Evolutionary conservation across 2,113 vertebrate species (phyloP).

Genomic region (Mugil cephalus): DNA sequence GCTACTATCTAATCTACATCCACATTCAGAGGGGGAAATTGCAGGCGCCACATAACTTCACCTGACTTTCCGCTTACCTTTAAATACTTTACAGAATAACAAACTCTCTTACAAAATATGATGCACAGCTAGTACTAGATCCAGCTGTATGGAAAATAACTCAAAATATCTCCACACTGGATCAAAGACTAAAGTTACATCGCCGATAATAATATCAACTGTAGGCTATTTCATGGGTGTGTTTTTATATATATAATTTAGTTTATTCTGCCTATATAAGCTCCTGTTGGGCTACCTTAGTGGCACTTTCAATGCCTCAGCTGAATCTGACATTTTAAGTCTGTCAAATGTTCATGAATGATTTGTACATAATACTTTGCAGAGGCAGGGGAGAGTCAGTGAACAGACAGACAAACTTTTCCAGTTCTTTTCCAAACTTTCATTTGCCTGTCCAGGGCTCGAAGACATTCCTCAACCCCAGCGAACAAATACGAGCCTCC

Average conservation of each 20-base stretch:
- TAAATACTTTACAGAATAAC: too few relatives aligned
- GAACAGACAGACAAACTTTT: conserved; percentile 48
- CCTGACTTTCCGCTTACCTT: background rate
- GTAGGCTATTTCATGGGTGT: too few relatives aligned
- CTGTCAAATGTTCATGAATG: too few relatives aligned
- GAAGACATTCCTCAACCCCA: conserved; percentile 75
- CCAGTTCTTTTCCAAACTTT: conserved; percentile 8
- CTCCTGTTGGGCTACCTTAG: background rate
- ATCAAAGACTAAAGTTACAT: too few relatives aligned
- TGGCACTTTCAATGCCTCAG: background rate
- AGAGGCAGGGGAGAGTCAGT: conserved; percentile 22
- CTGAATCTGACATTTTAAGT: too few relatives aligned
- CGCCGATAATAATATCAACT: too few relatives aligned
- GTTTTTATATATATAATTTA: too few relatives aligned
- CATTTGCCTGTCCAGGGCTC: conserved; percentile 50
- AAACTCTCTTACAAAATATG: background rate
- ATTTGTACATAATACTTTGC: too few relatives aligned
- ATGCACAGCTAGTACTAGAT: background rate
- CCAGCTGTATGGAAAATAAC: too few relatives aligned
- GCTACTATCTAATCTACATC: too few relatives aligned
- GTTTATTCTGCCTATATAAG: too few relatives aligned
- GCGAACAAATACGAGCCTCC: conserved; percentile 70
- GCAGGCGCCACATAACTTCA: background rate
- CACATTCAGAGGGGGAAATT: background rate
- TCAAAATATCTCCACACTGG: too few relatives aligned